Evolutionary conservation across 2,888 invertebrate genomes (phyloP).

Genomic region (Hermaeophaga mercurialis): DNA sequence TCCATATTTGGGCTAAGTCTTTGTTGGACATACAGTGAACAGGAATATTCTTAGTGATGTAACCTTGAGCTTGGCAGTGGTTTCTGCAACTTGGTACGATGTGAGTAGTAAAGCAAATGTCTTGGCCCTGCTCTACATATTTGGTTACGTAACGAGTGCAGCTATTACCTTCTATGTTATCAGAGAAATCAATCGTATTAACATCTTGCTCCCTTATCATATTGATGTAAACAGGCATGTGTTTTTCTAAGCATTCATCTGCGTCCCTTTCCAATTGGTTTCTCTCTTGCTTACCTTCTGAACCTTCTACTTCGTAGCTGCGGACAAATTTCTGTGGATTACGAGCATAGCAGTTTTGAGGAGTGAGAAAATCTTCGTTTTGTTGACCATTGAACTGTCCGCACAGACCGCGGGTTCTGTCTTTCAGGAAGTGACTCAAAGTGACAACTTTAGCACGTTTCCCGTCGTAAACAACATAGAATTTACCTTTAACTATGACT

Average conservation of each 20-base stretch:
- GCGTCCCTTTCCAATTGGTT: slow-evolving; percentile 52
- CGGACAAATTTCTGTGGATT: slow-evolving; percentile 62
- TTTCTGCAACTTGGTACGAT: slow-evolving; percentile 63
- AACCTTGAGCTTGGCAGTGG: slow-evolving; percentile 50
- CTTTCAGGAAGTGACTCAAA: slow-evolving; percentile 58
- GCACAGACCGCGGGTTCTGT: slow-evolving; percentile 67
- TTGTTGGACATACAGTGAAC: slow-evolving; percentile 56
- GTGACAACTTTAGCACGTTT: slow-evolving; percentile 57
- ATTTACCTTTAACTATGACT: slow-evolving; percentile 60
- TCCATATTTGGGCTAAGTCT: slow-evolving; percentile 48
- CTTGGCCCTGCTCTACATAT: slow-evolving; percentile 59
- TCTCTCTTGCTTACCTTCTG: slow-evolving; percentile 49
- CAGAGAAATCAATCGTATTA: neutral
- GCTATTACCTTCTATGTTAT: neutral
- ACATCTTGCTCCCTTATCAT: slow-evolving; percentile 51
- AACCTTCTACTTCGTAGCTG: slow-evolving; percentile 62
- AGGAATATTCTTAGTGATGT: slow-evolving; percentile 56
- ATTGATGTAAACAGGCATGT: slow-evolving; percentile 52
- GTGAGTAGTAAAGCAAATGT: slow-evolving; percentile 66
- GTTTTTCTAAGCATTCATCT: slow-evolving; percentile 51
- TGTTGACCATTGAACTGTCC: slow-evolving; percentile 67
- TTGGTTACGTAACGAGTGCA: slow-evolving; percentile 59
- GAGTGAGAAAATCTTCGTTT: slow-evolving; percentile 65
- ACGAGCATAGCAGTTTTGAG: slow-evolving; percentile 62
- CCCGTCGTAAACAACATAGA: slow-evolving; percentile 66